Conservation (phyloP, 30 jellyfish, hydroid and myxozoan genomes). For the Hydractinia echinata region DNA sequence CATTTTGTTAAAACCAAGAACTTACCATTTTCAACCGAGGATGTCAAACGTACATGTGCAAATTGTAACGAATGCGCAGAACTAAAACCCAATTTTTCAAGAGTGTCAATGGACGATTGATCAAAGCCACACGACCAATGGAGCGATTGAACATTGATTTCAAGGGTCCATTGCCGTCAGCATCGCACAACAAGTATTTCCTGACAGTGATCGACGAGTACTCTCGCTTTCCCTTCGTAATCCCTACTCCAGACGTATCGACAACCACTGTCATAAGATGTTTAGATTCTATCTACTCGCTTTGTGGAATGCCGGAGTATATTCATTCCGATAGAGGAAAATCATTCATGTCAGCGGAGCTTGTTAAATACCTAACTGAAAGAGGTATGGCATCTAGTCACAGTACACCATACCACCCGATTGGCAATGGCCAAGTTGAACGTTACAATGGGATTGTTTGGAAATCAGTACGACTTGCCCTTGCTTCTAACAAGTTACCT, state of each 20-base stretch:
- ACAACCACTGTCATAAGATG: slow-evolving; percentile 25
- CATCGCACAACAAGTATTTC: slow-evolving; percentile 45
- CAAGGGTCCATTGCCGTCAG: slow-evolving; percentile 39
- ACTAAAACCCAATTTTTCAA: slow-evolving; percentile 35
- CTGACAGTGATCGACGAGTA: slow-evolving; percentile 63
- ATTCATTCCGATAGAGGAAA: slow-evolving; percentile 27
- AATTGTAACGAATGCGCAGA: no score
- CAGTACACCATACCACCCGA: no score
- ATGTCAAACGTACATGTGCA: no score
- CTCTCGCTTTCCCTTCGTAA: slow-evolving; percentile 52
- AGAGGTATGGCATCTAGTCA: slow-evolving; percentile 48
- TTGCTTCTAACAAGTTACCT: slow-evolving; percentile 39
- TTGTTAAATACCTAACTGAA: slow-evolving; percentile 1
- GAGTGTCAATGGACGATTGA: slow-evolving; percentile 24
- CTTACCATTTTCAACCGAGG: no score
- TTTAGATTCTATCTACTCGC: slow-evolving; percentile 14
- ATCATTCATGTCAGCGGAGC: background rate
- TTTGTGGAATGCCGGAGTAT: slow-evolving; percentile 23
- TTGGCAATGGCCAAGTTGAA: no score
- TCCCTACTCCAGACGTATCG: slow-evolving; percentile 29
- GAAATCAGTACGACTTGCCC: slow-evolving; percentile 45
- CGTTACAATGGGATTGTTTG: slow-evolving; percentile 62
- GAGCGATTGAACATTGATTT: slow-evolving; percentile 41
- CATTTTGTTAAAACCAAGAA: no score
- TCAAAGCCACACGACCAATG: slow-evolving; percentile 56